These are phyloP conservation scores for Drosophila helvetica DNA, from an alignment of 2,888 invertebrate species.

Conservation along the genomic window DNA sequence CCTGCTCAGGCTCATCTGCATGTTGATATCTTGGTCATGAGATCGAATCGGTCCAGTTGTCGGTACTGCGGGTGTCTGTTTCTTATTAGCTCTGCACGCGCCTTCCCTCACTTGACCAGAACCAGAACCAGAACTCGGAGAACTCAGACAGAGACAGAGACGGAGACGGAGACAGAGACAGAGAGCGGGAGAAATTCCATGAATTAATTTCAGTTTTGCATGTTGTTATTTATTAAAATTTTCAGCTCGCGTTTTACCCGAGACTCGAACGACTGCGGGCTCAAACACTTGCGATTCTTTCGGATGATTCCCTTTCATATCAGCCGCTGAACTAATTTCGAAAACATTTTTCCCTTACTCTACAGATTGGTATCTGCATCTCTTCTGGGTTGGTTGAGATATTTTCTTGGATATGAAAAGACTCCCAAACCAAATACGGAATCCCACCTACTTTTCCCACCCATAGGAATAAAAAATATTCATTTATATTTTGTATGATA, in stretches of 20 bases:
- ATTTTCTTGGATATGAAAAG: neutral
- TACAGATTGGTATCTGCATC: conserved; percentile 25
- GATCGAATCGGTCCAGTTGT: conserved; percentile 61
- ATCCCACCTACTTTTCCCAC: too few relatives aligned
- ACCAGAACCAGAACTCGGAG: neutral
- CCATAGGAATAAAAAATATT: conserved; percentile 2
- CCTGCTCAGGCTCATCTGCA: conserved; percentile 71
- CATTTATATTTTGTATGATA: conserved; percentile 53
- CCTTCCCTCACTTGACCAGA: conserved; percentile 20
- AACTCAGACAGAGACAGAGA: conserved; percentile 17
- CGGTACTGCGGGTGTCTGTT: conserved; percentile 74
- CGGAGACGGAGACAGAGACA: too few relatives aligned
- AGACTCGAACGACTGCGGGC: conserved; percentile 4
- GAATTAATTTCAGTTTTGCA: conserved; percentile 84
- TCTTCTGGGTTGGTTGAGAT: conserved; percentile 2
- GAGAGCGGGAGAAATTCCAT: conserved; percentile 70
- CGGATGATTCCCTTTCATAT: conserved; percentile 61
- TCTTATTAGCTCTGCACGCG: conserved; percentile 70
- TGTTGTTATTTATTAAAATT: conserved; percentile 82
- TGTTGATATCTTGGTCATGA: conserved; percentile 72
- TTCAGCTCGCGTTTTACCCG: conserved; percentile 22
- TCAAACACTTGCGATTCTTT: conserved; percentile 29
- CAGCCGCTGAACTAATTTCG: conserved; percentile 57
- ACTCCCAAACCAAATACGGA: too few relatives aligned
- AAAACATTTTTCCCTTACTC: conserved; percentile 7